Percentiles rank a stretch among this genome's conserved stretches.
Conservation (phyloP, 2,113 vertebrate species). For the Callaeas wilsoni region DNA sequence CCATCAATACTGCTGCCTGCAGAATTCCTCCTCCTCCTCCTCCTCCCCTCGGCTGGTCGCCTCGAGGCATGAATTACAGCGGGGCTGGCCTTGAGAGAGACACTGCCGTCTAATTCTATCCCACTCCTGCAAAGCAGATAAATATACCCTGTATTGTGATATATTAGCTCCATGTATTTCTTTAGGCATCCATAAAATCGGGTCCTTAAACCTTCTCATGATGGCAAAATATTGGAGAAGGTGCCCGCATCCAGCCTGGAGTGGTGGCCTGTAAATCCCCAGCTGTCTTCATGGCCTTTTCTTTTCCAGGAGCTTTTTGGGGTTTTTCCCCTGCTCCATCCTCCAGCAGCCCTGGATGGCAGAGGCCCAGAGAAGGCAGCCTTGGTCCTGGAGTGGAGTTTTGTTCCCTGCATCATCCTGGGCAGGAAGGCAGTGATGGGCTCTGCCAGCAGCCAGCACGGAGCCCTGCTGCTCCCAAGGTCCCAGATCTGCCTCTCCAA, state of each 20-base stretch:
- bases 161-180: background rate
- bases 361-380: background rate
- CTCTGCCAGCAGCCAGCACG: background rate
- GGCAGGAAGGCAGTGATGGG: background rate
- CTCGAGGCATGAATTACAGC: background rate
- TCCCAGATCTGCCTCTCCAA: background rate
- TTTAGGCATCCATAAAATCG: background rate
- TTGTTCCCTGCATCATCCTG: background rate
- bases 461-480: accelerated
- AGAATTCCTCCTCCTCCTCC: constrained; percentile 7
- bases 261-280: background rate
- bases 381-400: background rate
- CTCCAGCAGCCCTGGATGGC: background rate
- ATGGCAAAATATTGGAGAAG: background rate
- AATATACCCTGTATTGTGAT: background rate
- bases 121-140: background rate
- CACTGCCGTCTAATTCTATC: background rate
- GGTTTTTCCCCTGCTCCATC: background rate
- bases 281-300: background rate
- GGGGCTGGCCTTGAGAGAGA: background rate
- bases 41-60: background rate
- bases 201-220: background rate
- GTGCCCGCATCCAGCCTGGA: background rate
- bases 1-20: background rate
- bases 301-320: background rate